phyloP scores from a whole-genome alignment of 2,888 invertebrate genomes.

The Rhagonycha lutea region DNA sequence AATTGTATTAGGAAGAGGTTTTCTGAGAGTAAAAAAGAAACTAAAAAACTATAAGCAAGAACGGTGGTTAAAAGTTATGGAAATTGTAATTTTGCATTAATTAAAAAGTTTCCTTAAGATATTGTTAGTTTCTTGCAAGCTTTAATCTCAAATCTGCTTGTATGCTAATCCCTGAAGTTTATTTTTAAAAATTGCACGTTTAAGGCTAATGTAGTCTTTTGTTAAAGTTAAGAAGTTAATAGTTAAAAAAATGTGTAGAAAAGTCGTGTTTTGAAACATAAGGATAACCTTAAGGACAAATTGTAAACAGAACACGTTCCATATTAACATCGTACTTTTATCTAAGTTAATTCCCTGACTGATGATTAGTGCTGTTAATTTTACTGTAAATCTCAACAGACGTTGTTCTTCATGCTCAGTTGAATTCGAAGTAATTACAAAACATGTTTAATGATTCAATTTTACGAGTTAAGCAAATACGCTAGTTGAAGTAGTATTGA shows the following conservation, averaged over 20 bases:
- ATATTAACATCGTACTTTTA: constrained; percentile 37
- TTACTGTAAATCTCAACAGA: constrained; percentile 15
- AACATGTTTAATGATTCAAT: constrained; percentile 5
- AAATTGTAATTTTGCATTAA: not conserved
- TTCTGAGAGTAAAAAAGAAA: too few species aligned
- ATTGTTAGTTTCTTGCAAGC: not conserved
- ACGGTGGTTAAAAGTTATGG: not conserved
- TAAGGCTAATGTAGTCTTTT: not conserved
- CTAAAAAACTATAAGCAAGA: not conserved
- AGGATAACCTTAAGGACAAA: constrained; percentile 6
- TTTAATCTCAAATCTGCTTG: not conserved
- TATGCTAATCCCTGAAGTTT: not conserved
- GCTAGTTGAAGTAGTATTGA: not conserved
- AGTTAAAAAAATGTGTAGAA: constrained; percentile 7
- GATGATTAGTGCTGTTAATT: constrained; percentile 32
- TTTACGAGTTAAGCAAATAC: not conserved
- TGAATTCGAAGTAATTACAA: constrained; percentile 9
- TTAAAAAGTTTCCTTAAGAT: not conserved
- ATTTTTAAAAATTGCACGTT: not conserved
- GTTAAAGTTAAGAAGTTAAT: constrained; percentile 5
- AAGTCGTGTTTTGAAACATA: constrained; percentile 14
- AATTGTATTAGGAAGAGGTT: too few species aligned
- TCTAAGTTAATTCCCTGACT: constrained; percentile 31
- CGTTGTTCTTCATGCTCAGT: constrained; percentile 21
- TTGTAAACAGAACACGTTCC: constrained; percentile 33